Percentiles rank a stretch among this genome's conserved stretches.
These are phyloP conservation scores for Linyphia triangularis DNA, from an alignment of 2,888 invertebrate species.

Conservation along the genomic window DNA sequence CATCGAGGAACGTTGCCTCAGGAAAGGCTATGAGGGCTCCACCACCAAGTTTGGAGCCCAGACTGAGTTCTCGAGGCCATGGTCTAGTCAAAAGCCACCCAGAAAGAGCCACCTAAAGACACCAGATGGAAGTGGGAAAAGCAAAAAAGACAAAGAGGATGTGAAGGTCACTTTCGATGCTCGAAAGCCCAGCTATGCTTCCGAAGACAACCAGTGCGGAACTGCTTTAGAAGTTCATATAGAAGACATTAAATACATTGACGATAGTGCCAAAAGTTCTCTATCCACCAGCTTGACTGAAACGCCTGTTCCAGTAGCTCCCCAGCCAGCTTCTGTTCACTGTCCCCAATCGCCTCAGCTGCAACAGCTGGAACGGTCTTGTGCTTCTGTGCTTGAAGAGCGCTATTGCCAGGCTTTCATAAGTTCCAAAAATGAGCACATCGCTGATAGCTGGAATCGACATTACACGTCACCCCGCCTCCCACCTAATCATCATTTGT, in stretches of 20 bases:
- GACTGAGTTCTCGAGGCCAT: slow-evolving; percentile 52
- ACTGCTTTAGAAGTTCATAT: slow-evolving; percentile 56
- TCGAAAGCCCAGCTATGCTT: background rate
- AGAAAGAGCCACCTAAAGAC: slow-evolving; percentile 40
- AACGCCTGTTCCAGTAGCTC: slow-evolving; percentile 41
- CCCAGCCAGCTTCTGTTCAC: slow-evolving; percentile 29
- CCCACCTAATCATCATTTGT: slow-evolving; percentile 62
- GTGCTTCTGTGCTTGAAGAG: slow-evolving; percentile 72
- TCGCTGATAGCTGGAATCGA: slow-evolving; percentile 62
- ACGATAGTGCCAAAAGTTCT: slow-evolving; percentile 76
- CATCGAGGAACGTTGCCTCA: slow-evolving; percentile 71
- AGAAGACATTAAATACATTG: slow-evolving; percentile 75
- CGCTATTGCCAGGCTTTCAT: slow-evolving; percentile 74
- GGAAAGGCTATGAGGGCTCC: slow-evolving; percentile 64
- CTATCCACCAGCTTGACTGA: slow-evolving; percentile 71
- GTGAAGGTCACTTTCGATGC: background rate
- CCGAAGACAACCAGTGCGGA: slow-evolving; percentile 20
- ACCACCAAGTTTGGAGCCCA: slow-evolving; percentile 70
- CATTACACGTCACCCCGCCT: slow-evolving; percentile 70
- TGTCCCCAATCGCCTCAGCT: slow-evolving; percentile 51
- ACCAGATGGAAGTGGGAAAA: slow-evolving; percentile 15
- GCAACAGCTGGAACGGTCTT: slow-evolving; percentile 49
- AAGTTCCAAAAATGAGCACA: slow-evolving; percentile 69
- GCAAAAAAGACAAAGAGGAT: slow-evolving; percentile 37
- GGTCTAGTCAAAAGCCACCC: slow-evolving; percentile 29